Evolutionary conservation across 2,888 invertebrate species (phyloP), one percentile per base, ranked within the genome.

Genomic region (Ceriagrion tenellum): DNA sequence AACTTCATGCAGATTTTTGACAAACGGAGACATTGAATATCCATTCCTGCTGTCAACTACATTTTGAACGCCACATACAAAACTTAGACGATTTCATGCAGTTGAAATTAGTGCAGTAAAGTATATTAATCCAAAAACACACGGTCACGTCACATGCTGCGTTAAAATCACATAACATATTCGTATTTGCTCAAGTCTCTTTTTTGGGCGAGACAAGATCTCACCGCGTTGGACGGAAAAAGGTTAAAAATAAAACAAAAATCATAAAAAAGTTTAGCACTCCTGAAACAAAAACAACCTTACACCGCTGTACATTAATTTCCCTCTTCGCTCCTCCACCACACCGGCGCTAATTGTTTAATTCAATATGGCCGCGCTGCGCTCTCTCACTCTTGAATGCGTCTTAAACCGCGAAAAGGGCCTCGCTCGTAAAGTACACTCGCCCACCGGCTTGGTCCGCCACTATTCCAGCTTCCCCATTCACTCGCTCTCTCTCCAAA

Each of bases 321-420:
- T 13, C 35, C 81, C 81, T 35, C 81, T 16, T 18, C 81, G 59
- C 59, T 26, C 30, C 81, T 81, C 81, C 26, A 26, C 69, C 74
- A 30, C 35, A 16, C 35, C 35, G 26, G 18, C 30, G 81, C 16
- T 81, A 81, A 81, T 81, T 81, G 81, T 81, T 81, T 81, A 81
- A 81, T 81, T 81, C 81, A 81, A 81, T 35, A 81, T 81, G 59
- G 59, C 59, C 18, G 59, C 59, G 81, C 81, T 35, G 35, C 81
- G 30, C 81, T 81, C 81, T 81, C 35, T 69, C 81, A 35, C 26
- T 81, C 30, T 35, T 81, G 81, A 81, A 35, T 81, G 35, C 35
- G 81, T 16, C 35, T 81, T 13, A 59, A 6, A 20, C 30, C 81
- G 81, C 23, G 18, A 81, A 35, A 35, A 18, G 35, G 35, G 35